Conservation (phyloP, 1,140 invertebrate species). For the Notospermus geniculatus region DNA sequence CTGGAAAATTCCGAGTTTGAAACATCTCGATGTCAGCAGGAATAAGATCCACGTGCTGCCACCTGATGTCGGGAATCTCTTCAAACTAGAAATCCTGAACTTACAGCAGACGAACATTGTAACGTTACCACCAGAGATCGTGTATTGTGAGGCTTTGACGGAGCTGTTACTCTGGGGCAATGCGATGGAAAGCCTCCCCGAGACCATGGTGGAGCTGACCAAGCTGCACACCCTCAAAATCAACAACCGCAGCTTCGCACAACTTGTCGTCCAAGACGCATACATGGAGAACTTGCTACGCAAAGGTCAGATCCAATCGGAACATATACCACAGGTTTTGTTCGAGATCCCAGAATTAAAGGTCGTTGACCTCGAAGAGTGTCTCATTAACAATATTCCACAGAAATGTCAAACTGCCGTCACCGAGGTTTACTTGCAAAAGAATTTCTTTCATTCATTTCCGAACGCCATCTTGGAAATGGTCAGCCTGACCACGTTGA, state of each 20-base stretch:
- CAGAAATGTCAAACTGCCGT: slow-evolving; percentile 41
- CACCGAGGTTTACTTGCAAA: slow-evolving; percentile 42
- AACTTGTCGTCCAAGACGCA: slow-evolving; percentile 37
- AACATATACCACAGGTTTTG: slow-evolving; percentile 53
- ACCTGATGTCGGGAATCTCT: slow-evolving; percentile 52
- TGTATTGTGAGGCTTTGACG: slow-evolving; percentile 52
- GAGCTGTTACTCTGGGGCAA: slow-evolving; percentile 54
- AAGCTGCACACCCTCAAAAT: slow-evolving; percentile 45
- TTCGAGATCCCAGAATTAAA: slow-evolving; percentile 52
- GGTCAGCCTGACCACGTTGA: slow-evolving; percentile 38
- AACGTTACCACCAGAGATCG: slow-evolving; percentile 52
- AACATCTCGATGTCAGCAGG: slow-evolving; percentile 44
- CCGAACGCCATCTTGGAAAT: slow-evolving; percentile 40
- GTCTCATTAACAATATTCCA: slow-evolving; percentile 53
- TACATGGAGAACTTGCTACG: slow-evolving; percentile 49
- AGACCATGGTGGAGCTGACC: slow-evolving; percentile 47
- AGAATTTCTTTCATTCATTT: slow-evolving; percentile 50
- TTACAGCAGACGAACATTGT: slow-evolving; percentile 52
- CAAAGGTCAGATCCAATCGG: slow-evolving; percentile 53
- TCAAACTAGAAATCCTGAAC: slow-evolving; percentile 42
- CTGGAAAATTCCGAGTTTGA: slow-evolving; percentile 41
- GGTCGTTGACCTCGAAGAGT: slow-evolving; percentile 48
- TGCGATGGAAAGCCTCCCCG: slow-evolving; percentile 51
- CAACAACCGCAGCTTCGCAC: slow-evolving; percentile 50
- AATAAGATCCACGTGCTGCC: slow-evolving; percentile 51